Evolutionary conservation across 2,888 invertebrate genomes (phyloP).

Genomic region (Molanna angustata): DNA sequence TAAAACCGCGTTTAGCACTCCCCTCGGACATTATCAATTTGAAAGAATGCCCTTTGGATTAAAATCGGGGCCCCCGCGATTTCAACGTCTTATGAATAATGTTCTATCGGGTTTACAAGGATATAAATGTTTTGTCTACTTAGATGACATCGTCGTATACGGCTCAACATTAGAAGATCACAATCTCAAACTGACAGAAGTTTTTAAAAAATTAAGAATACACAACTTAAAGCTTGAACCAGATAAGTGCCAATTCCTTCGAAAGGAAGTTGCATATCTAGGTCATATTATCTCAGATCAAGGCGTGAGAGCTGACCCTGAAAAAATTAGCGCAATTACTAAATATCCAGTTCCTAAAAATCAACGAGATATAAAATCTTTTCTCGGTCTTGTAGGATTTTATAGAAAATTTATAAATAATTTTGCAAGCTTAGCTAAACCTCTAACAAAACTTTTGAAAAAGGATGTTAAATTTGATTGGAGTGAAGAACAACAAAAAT

Average conservation of each 20-base stretch:
- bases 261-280: no score
- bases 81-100: conserved; percentile 7
- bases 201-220: no score
- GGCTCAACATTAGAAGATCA: background rate
- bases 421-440: no score
- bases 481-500: background rate
- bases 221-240: no score
- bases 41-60: conserved; percentile 3
- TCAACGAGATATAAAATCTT: no score
- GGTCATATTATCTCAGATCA: no score
- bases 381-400: no score
- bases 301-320: no score
- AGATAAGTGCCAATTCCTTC: no score
- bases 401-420: no score
- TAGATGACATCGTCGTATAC: conserved; percentile 10
- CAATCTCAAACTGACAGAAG: background rate
- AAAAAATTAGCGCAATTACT: no score
- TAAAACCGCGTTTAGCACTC: conserved; percentile 4
- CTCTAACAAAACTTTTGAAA: conserved; percentile 1
- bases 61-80: background rate
- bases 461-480: conserved; percentile 5
- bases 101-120: conserved; percentile 6
- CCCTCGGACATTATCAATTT: background rate
- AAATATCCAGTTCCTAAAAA: no score
- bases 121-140: background rate